A percentile compares a stretch with the other conserved stretches of the same genome.
Evolutionary conservation across 1,140 invertebrate genomes (phyloP).

Genomic region (Heliconius hermathena): DNA sequence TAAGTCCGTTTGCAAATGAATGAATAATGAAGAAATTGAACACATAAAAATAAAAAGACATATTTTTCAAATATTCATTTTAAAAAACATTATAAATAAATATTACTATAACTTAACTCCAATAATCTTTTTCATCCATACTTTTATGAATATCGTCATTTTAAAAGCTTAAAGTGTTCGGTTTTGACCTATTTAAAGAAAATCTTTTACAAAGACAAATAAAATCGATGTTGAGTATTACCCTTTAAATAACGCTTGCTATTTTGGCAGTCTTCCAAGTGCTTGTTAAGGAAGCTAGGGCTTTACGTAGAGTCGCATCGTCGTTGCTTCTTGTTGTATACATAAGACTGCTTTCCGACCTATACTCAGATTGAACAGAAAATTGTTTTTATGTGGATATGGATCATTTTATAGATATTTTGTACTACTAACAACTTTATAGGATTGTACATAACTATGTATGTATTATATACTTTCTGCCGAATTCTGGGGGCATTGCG

Average conservation of each 20-base stretch:
- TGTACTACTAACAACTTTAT: too few species aligned
- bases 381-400: too few species aligned
- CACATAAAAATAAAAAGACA: background rate
- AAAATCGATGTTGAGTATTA: slow-evolving; percentile 38
- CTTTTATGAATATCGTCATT: background rate
- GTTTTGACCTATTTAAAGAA: slow-evolving; percentile 15
- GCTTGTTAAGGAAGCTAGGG: slow-evolving; percentile 73
- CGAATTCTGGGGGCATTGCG: too few species aligned
- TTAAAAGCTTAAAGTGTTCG: background rate
- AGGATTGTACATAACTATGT: too few species aligned
- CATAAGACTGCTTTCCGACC: slow-evolving; percentile 24
- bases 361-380: slow-evolving; percentile 10
- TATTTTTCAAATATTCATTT: background rate
- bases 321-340: slow-evolving; percentile 66
- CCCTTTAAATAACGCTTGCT: slow-evolving; percentile 61
- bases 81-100: background rate
- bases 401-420: too few species aligned
- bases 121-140: background rate
- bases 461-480: too few species aligned
- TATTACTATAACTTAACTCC: background rate
- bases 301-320: slow-evolving; percentile 57
- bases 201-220: slow-evolving; percentile 22
- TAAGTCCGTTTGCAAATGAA: too few species aligned
- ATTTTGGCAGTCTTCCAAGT: slow-evolving; percentile 71
- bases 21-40: background rate